phyloP scores from a whole-genome alignment of 2,113 vertebrate species.

The Ochotona curzoniae region DNA sequence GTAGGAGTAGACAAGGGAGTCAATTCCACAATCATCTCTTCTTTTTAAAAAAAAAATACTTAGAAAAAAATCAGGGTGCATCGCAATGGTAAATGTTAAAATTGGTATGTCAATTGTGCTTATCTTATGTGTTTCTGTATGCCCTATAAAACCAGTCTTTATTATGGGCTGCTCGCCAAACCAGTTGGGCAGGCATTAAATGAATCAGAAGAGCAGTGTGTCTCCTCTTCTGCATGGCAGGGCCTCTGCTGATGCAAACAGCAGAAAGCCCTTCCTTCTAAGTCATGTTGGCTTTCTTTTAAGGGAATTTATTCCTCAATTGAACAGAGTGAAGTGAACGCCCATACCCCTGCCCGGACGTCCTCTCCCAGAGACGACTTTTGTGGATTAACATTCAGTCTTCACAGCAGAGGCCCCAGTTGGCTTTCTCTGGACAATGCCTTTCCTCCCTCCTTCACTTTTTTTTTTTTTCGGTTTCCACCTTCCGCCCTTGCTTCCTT shows the following conservation, averaged over 20 bases:
- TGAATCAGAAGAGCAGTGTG: not conserved
- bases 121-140: not conserved
- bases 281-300: not conserved
- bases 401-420: not conserved
- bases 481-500: not conserved
- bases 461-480: not conserved
- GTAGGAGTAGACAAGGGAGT: not conserved
- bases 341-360: too few relatives aligned
- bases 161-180: not conserved
- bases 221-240: not conserved
- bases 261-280: not conserved
- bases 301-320: not conserved
- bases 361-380: not conserved
- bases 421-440: not conserved
- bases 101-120: not conserved
- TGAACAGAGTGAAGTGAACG: not conserved
- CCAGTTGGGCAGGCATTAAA: not conserved
- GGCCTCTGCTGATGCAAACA: not conserved
- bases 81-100: not conserved
- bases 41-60: not conserved
- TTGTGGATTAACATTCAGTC: not conserved
- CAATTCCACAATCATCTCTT: not conserved
- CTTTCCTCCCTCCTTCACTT: not conserved
- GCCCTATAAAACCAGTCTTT: not conserved
- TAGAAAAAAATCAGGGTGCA: not conserved